These are phyloP conservation scores for Antedon mediterranea DNA, from an alignment of 53 echinoderm and acorn worm species.

Conservation along the genomic window DNA sequence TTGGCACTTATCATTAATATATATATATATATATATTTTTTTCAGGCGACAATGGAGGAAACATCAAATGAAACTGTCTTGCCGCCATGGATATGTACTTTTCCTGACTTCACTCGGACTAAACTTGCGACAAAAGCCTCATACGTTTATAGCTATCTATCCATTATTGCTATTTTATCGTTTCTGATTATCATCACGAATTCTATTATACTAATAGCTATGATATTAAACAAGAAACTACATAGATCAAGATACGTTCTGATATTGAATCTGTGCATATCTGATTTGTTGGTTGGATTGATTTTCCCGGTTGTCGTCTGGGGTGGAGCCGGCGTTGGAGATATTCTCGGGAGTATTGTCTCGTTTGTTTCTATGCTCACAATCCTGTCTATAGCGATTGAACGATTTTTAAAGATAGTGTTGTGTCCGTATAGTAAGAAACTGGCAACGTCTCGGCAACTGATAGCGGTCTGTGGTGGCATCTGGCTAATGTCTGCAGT, in stretches of 20 bases:
- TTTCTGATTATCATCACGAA: neutral
- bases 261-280: neutral
- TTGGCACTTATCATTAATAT: too few species aligned
- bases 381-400: neutral
- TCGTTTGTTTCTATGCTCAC: neutral
- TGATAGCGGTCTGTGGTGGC: neutral
- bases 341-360: neutral
- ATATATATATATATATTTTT: too few species aligned
- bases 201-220: neutral
- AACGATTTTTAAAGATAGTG: neutral
- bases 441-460: neutral
- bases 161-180: neutral
- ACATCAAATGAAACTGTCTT: neutral
- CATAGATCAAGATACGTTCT: neutral
- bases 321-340: neutral
- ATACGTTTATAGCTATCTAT: neutral
- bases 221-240: neutral
- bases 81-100: neutral
- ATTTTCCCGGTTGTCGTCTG: neutral
- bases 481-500: neutral
- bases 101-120: neutral
- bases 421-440: neutral
- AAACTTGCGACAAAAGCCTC: neutral
- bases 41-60: neutral
- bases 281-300: neutral